These are phyloP conservation scores for Leptatherina wallacei DNA, from an alignment of 2,797 vertebrate species.

Conservation along the genomic window DNA sequence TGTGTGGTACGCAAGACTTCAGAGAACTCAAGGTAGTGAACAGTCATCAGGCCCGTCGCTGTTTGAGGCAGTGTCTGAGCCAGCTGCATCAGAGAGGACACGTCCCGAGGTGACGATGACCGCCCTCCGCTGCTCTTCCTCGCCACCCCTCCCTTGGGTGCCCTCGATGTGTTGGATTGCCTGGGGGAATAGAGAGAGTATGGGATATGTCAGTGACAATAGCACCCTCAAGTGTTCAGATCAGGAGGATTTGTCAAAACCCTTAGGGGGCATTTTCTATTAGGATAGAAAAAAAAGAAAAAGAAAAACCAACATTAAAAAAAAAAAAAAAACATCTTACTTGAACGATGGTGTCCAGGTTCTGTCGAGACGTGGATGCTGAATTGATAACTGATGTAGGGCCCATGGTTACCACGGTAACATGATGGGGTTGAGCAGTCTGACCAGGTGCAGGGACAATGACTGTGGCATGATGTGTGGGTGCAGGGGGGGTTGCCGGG, in stretches of 20 bases:
- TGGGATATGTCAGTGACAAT: constrained; percentile 9
- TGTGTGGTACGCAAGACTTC: constrained; percentile 24
- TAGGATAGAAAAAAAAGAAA: background rate
- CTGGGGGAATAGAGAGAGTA: constrained; percentile 64
- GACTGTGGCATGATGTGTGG: constrained; percentile 97
- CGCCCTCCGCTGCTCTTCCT: constrained; percentile 90
- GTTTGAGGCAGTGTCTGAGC: constrained; percentile 92
- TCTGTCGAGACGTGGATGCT: constrained; percentile 96
- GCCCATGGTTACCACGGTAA: constrained; percentile 97
- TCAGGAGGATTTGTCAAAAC: background rate
- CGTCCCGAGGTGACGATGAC: constrained; percentile 92
- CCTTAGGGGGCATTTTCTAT: background rate
- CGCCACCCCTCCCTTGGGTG: constrained; percentile 89
- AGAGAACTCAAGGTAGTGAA: constrained; percentile 87
- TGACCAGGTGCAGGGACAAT: constrained; percentile 94
- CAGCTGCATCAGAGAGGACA: constrained; percentile 83
- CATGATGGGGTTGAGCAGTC: constrained; percentile 89
- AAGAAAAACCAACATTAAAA: no score
- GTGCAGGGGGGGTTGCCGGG: constrained; percentile 86
- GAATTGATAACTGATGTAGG: constrained; percentile 96
- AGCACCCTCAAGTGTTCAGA: constrained; percentile 60
- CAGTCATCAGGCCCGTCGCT: constrained; percentile 89
- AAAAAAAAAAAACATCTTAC: constrained; percentile 71
- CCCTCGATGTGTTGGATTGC: constrained; percentile 99
- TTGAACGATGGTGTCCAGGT: constrained; percentile 99